phyloP scores from a whole-genome alignment of 2,888 invertebrate species.

The Habrosyne pyritoides region DNA sequence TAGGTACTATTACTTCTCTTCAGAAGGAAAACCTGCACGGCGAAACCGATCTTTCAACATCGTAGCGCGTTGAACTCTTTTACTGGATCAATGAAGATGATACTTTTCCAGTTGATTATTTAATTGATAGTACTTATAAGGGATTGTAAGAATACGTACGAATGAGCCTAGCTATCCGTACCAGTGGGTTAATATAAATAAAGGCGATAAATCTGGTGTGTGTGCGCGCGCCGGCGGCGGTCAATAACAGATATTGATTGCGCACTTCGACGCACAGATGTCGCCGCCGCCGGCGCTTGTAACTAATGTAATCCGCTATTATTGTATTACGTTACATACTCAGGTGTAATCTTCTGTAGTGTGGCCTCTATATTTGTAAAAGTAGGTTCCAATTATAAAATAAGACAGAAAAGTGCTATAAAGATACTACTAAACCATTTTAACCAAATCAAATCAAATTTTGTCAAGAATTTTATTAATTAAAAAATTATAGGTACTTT shows the following conservation, averaged over 20 bases:
- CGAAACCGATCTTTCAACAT: neutral
- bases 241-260: slow-evolving; percentile 49
- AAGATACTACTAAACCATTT: no score
- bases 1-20: no score
- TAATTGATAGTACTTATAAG: neutral
- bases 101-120: neutral
- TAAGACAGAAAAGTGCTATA: no score
- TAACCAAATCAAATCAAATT: no score
- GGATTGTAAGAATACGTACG: slow-evolving; percentile 23
- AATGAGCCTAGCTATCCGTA: slow-evolving; percentile 19
- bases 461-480: no score
- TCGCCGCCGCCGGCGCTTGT: slow-evolving; percentile 29
- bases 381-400: no score
- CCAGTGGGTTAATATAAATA: slow-evolving; percentile 39
- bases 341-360: neutral
- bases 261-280: slow-evolving; percentile 41
- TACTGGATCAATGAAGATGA: neutral
- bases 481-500: no score
- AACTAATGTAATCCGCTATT: slow-evolving; percentile 21
- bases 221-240: slow-evolving; percentile 39
- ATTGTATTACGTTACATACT: slow-evolving; percentile 10
- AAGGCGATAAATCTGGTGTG: slow-evolving; percentile 40
- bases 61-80: neutral
- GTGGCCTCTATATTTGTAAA: no score
- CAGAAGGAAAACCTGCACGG: no score